Evolutionary conservation across 2,888 invertebrate genomes (phyloP).

Genomic region (Esperia sulphurella): DNA sequence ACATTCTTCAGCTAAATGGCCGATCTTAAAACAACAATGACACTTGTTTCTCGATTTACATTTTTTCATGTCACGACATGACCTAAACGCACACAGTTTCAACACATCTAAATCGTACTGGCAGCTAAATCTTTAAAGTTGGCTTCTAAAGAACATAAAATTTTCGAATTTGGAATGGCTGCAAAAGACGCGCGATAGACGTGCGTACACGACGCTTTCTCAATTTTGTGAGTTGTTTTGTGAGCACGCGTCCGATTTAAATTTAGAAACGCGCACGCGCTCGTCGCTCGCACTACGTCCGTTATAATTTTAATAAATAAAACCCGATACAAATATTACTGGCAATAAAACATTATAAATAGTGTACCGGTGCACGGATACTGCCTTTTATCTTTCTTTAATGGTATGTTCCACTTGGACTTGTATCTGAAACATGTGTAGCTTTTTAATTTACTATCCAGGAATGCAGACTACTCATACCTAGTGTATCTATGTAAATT

Average conservation of each 20-base stretch:
- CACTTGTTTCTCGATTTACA: background rate
- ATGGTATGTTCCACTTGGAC: conserved; percentile 34
- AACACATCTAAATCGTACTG: background rate
- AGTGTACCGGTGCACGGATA: conserved; percentile 21
- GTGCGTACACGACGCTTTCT: conserved; percentile 55
- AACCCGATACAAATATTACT: conserved; percentile 62
- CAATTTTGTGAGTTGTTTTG: conserved; percentile 67
- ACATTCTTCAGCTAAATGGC: background rate
- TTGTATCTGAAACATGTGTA: background rate
- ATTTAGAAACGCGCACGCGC: conserved; percentile 48
- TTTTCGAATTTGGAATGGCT: conserved; percentile 9
- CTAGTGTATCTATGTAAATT: no score
- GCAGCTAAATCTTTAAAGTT: background rate
- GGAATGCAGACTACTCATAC: no score
- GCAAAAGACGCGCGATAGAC: conserved; percentile 26
- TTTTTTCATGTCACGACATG: no score
- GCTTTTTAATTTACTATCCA: background rate
- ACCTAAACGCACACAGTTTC: background rate
- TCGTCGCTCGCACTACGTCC: conserved; percentile 55
- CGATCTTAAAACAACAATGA: background rate
- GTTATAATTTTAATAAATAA: conserved; percentile 62
- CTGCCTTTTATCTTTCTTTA: conserved; percentile 51
- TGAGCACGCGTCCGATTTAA: conserved; percentile 57
- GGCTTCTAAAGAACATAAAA: background rate
- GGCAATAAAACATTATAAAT: conserved; percentile 61